Evolutionary conservation across 1,140 invertebrate genomes (phyloP).

Genomic region (Aphidius gifuensis): DNA sequence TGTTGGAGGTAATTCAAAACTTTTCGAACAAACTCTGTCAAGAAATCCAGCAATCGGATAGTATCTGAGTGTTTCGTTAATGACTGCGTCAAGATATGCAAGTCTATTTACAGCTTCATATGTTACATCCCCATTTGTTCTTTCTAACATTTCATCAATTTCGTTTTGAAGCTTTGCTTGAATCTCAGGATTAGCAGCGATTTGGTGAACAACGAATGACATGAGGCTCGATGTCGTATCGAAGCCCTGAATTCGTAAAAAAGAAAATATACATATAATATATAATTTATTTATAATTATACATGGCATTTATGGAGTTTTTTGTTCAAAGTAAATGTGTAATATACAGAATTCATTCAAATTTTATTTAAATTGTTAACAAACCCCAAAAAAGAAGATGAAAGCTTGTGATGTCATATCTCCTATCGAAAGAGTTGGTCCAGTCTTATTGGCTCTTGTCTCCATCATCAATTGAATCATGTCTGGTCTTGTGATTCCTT

Average conservation of each 20-base stretch:
- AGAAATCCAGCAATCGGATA: conserved; percentile 54
- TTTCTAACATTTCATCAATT: conserved; percentile 47
- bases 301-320: too few species aligned
- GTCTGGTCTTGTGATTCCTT: not conserved
- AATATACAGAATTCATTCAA: too few species aligned
- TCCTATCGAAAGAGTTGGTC: conserved; percentile 21
- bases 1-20: conserved; percentile 36
- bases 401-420: conserved; percentile 1
- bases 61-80: conserved; percentile 57
- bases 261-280: too few species aligned
- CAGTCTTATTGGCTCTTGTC: not conserved
- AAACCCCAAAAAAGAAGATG: not conserved
- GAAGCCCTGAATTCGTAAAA: conserved; percentile 32
- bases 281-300: too few species aligned
- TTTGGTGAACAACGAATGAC: conserved; percentile 42
- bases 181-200: conserved; percentile 58
- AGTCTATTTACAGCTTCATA: conserved; percentile 48
- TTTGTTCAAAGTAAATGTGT: too few species aligned
- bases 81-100: conserved; percentile 52
- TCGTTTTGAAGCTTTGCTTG: conserved; percentile 60
- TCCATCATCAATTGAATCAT: conserved; percentile 6
- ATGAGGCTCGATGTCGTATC: conserved; percentile 52
- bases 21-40: conserved; percentile 54
- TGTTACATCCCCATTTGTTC: conserved; percentile 40
- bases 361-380: too few species aligned